Conservation (phyloP, 2,113 vertebrate species). For the Anguilla rostrata region DNA sequence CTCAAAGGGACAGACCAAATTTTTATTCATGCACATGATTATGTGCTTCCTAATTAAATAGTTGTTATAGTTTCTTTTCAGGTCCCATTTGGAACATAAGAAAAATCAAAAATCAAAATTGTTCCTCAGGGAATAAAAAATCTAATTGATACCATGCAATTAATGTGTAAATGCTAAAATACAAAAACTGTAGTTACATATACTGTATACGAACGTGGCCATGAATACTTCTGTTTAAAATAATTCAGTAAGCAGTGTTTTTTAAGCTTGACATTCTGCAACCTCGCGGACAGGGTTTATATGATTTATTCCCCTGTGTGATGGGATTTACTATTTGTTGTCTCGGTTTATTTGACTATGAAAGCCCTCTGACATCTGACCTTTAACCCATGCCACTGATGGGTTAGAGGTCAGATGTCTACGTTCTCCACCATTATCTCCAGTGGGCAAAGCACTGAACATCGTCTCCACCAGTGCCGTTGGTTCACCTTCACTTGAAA, state of each 20-base stretch:
- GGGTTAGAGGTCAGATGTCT: conserved; percentile 51
- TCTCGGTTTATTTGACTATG: conserved; percentile 60
- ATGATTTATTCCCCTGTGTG: conserved; percentile 24
- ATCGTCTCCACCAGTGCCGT: conserved; percentile 17
- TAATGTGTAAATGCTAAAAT: too few relatives aligned
- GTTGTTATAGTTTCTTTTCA: not conserved
- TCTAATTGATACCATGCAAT: too few relatives aligned
- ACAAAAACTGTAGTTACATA: too few relatives aligned
- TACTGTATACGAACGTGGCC: too few relatives aligned
- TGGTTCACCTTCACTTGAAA: conserved; percentile 49
- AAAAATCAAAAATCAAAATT: too few relatives aligned
- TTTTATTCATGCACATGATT: not conserved
- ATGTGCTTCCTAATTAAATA: not conserved
- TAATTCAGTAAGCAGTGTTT: too few relatives aligned
- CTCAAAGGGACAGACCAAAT: not conserved
- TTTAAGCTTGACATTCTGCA: too few relatives aligned
- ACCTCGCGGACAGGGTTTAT: too few relatives aligned
- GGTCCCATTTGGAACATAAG: too few relatives aligned
- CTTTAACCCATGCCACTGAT: conserved; percentile 34
- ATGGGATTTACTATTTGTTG: conserved; percentile 44
- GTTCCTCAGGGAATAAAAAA: too few relatives aligned
- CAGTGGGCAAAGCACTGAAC: conserved; percentile 14
- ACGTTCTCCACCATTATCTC: not conserved
- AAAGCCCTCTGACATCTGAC: conserved; percentile 51
- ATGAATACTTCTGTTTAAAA: too few relatives aligned